Evolutionary conservation across 2,888 invertebrate genomes (phyloP), one percentile per base, ranked within the genome.

Genomic region (Leptopilina syphax): DNA sequence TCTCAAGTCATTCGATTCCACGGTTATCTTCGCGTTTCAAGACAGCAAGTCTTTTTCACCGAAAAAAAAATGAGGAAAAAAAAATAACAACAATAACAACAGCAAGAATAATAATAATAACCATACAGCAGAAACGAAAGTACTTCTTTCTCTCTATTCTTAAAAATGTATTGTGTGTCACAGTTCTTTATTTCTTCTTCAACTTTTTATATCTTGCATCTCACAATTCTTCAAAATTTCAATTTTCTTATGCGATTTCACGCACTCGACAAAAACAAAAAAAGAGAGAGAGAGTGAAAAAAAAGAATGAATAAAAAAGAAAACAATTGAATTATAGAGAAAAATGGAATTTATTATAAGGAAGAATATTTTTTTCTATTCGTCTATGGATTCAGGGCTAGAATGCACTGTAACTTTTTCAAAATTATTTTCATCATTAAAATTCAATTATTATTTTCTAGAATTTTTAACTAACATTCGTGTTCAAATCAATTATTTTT

Each of bases 1-100:
- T 70, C 54, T 27, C 9, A 3, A 57, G 70, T 70, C 34, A 54
- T 70, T 70, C 70, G 54, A 70, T 70, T 57, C 70, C 54, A n/a
- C 54, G 54, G 50, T 70, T 57, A 70, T 70, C 70, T 70, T 34
- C 54, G 27, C 70, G 70, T 70, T 70, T 54, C 54, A 57, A 70
- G 70, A 70, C 70, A 70, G 27, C 18, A 18, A 18, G 18, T 18
- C 18, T 60, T 18, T 60, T 60, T 8, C 7, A 2, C 60, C 60
- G 13, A 70, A 70, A 50, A 54, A 44, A 54, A 57, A 54, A 70
- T 6, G 41, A 41, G 4, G 41, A 47, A 47, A 47, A 47, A 68
- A 47, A 44, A 68, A 68, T 18, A 18, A 18, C 18, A 18, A 18
- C 18, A 18, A 18, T 18, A 47, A 18, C 41, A 68, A 44, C 44